Evolutionary conservation across 2,888 invertebrate genomes (phyloP).

Genomic region (Drosophila mayaguana): DNA sequence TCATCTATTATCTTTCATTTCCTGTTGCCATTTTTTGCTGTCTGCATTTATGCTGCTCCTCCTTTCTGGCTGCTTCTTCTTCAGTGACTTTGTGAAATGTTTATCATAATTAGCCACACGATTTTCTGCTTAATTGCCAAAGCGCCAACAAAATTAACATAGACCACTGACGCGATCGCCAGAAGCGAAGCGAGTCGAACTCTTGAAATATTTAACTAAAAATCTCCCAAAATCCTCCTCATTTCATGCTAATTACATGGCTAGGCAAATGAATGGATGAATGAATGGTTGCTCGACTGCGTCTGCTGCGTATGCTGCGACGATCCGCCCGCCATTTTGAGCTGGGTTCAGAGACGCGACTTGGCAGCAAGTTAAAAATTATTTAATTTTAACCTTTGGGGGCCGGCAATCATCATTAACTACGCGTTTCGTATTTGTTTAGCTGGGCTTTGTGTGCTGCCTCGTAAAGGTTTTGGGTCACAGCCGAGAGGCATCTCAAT

Average conservation of each 20-base stretch:
- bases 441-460: conserved; percentile 38
- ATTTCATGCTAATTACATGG: conserved; percentile 82
- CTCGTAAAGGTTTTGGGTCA: conserved; percentile 77
- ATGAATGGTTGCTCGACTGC: conserved; percentile 46
- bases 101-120: conserved; percentile 77
- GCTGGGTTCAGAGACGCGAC: conserved; percentile 31
- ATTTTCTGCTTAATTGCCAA: conserved; percentile 79
- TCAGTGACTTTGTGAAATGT: conserved; percentile 42
- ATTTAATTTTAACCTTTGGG: conserved; percentile 82
- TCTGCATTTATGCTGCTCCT: conserved; percentile 24
- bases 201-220: conserved; percentile 65
- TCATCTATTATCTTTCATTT: conserved; percentile 54
- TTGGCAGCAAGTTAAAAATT: conserved; percentile 67
- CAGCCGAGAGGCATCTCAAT: conserved; percentile 63
- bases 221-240: conserved; percentile 73
- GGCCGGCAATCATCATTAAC: conserved; percentile 82
- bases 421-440: conserved; percentile 69
- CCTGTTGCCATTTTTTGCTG: conserved; percentile 55
- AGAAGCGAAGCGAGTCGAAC: conserved; percentile 55
- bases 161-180: conserved; percentile 58
- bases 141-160: conserved; percentile 72
- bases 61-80: conserved; percentile 7
- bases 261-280: conserved; percentile 66
- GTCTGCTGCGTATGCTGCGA: conserved; percentile 38
- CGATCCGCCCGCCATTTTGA: conserved; percentile 76